Evolutionary conservation across 2,888 invertebrate species (phyloP), one percentile per base, ranked within the genome.

Genomic region (Dyspetes luteomarginatus): DNA sequence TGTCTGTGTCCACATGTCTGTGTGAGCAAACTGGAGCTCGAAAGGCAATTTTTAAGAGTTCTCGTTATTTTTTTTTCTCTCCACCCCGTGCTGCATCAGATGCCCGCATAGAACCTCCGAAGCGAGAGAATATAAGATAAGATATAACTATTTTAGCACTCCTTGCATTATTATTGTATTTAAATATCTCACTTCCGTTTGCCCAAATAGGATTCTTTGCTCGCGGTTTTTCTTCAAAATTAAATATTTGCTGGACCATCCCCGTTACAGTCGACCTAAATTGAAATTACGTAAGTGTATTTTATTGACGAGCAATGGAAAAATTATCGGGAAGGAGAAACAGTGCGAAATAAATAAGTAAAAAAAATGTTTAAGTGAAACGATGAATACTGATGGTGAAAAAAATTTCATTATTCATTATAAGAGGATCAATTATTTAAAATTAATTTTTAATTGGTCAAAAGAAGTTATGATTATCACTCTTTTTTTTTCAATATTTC

Each of bases 31-130:
- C 48, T 19, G 19, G 48, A 4, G 19, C 28, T 24, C 26, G 65
- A 65, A 30, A 65, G 65, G 12, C 67, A 67, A 67, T 52, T 67
- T 52, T 67, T 67, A 67, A 62, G 41, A 17, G 24, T 48, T 62
- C 30, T 60, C 56, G 15, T 4, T 4, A 4, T 36, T 28, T 62
- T 9, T 64, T 64, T 62, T 15, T 36, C 19, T 9, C 58, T 28
- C n/a, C 22, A 41, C 9, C 19, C 1, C 45, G 26, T 15, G 9
- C 1, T 43, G 1, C 12, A 15, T 28, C 22, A 45, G 28, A 43
- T 7, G n/a, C n/a, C n/a, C n/a, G n/a, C n/a, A 24, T 26, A 17
- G 5, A 65, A 17, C 19, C 19, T n/a, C n/a, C n/a, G 64, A 4
- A 36, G n/a, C 22, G 45, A 4, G 17, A 15, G 17, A 48, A 64